Conservation (phyloP, 2,113 vertebrate species). For the Carettochelys insculpta region DNA sequence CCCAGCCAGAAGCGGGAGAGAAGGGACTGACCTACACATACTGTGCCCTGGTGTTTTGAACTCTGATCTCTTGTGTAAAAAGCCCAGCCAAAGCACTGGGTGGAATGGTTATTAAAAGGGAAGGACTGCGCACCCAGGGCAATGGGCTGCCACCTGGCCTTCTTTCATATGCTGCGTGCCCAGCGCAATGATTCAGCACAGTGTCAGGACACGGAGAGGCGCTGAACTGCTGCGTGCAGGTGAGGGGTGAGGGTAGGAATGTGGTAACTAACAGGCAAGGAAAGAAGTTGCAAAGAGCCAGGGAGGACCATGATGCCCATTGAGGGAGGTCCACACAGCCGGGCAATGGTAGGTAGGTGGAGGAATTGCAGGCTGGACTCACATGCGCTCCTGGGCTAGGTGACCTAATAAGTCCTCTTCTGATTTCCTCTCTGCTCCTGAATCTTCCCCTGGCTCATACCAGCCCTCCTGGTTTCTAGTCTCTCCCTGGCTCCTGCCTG, state of each 20-base stretch:
- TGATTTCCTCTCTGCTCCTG: neutral
- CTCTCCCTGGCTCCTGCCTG: neutral
- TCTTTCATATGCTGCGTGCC: neutral
- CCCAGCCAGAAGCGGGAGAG: neutral
- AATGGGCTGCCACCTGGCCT: neutral
- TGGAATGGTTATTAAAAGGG: accelerated
- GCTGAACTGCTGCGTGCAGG: neutral
- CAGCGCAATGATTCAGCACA: neutral
- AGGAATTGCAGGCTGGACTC: accelerated
- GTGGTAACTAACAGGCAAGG: neutral
- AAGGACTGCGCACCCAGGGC: neutral
- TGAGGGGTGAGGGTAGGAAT: neutral
- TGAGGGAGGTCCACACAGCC: neutral
- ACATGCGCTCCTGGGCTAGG: neutral
- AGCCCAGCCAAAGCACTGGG: neutral
- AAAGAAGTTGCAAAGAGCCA: neutral
- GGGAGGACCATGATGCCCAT: neutral
- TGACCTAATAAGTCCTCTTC: neutral
- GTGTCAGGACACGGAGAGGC: neutral
- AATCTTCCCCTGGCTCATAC: neutral
- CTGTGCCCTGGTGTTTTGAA: accelerated
- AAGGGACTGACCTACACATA: neutral
- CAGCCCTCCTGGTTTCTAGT: neutral
- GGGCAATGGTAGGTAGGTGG: neutral
- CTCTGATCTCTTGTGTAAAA: neutral